Percentiles rank a stretch among this genome's conserved stretches.
Evolutionary conservation across 2,888 invertebrate genomes (phyloP).

Genomic region (Stenolophus ochropezus): DNA sequence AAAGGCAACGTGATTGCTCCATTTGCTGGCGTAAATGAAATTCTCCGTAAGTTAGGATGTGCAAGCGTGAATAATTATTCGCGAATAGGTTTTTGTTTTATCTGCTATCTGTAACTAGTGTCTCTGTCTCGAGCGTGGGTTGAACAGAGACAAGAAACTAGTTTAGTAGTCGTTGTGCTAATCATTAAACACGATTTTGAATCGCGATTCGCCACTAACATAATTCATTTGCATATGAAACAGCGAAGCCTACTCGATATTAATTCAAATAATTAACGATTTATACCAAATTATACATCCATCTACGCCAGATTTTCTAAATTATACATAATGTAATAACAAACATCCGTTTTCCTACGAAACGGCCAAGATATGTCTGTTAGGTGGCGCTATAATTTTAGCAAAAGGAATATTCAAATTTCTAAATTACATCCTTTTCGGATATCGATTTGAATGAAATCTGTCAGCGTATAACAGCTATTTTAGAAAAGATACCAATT

Average conservation of each 20-base stretch:
- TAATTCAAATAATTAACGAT: conserved; percentile 38
- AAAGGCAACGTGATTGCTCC: too few relatives aligned
- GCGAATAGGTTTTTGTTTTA: neutral
- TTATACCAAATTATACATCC: conserved; percentile 28
- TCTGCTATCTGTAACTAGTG: conserved; percentile 9
- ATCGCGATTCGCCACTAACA: conserved; percentile 38
- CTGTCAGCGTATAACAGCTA: conserved; percentile 8
- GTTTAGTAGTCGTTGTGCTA: conserved; percentile 48
- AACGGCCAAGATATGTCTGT: neutral
- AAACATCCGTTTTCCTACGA: conserved; percentile 28
- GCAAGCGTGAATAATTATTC: neutral
- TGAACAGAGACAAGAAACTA: conserved; percentile 38
- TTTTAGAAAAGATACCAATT: neutral
- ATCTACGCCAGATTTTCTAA: conserved; percentile 1
- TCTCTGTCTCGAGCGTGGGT: conserved; percentile 11
- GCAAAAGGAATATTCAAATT: neutral
- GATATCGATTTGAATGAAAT: neutral
- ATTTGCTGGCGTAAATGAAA: neutral
- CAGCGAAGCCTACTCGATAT: neutral
- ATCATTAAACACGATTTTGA: conserved; percentile 50
- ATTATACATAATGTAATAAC: conserved; percentile 33
- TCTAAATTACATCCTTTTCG: conserved; percentile 1
- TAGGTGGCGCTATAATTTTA: conserved; percentile 14
- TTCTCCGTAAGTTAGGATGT: neutral
- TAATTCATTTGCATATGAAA: conserved; percentile 47